A percentile compares a stretch with the other conserved stretches of the same genome.
Conservation (phyloP, 2,797 vertebrate species). For the Erethizon dorsatum region DNA sequence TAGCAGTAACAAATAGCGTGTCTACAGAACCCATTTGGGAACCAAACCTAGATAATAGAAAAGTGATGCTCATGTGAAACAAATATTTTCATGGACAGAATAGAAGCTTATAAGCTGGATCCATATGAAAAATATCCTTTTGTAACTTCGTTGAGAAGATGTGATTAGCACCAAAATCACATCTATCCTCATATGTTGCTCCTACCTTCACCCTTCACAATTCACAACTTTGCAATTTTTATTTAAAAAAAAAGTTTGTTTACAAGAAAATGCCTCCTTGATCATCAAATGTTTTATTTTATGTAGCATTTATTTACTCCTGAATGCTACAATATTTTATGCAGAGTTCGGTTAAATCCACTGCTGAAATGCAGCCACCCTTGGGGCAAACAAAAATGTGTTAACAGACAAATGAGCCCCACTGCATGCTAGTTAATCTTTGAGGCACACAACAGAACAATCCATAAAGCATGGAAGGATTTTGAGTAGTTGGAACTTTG, state of each 20-base stretch:
- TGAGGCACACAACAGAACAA: neutral
- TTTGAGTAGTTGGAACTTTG: slow-evolving; percentile 23
- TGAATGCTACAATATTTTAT: neutral
- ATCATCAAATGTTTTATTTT: slow-evolving; percentile 31
- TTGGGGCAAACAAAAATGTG: neutral
- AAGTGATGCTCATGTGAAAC: slow-evolving; percentile 28
- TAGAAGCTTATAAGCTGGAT: neutral
- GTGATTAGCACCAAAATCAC: neutral
- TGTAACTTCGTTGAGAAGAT: neutral
- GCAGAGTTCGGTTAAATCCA: slow-evolving; percentile 23
- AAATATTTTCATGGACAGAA: slow-evolving; percentile 24
- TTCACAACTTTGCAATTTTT: neutral
- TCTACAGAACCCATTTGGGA: slow-evolving; percentile 47
- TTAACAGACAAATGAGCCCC: slow-evolving; percentile 31
- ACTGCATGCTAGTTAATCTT: slow-evolving; percentile 46
- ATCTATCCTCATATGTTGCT: neutral
- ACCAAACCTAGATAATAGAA: slow-evolving; percentile 56
- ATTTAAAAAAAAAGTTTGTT: neutral
- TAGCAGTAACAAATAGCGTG: slow-evolving; percentile 28
- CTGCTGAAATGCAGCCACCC: slow-evolving; percentile 34
- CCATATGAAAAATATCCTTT: slow-evolving; percentile 1
- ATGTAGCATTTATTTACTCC: neutral
- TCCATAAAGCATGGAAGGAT: slow-evolving; percentile 32
- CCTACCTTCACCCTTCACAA: neutral
- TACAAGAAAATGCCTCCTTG: neutral